phyloP scores from a whole-genome alignment of 2,888 invertebrate genomes.

The Erynnis tages region DNA sequence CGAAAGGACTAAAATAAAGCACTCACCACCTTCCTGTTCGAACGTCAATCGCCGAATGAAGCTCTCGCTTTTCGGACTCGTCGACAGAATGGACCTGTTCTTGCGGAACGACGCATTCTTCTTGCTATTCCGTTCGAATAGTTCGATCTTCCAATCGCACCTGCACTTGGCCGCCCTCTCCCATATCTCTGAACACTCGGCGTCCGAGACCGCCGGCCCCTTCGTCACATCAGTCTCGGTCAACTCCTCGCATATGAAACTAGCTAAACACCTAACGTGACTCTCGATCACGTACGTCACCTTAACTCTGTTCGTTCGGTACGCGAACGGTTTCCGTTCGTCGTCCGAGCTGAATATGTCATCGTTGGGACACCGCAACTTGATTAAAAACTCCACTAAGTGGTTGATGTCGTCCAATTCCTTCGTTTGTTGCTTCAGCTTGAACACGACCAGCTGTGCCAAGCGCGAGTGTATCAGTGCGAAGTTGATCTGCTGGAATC shows the following conservation, averaged over 20 bases:
- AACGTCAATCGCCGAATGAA: conserved; percentile 69
- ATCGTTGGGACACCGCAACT: conserved; percentile 67
- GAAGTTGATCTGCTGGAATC: conserved; percentile 84
- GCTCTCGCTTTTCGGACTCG: conserved; percentile 66
- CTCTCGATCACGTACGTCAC: conserved; percentile 55
- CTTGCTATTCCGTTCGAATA: conserved; percentile 73
- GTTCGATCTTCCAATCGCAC: conserved; percentile 83
- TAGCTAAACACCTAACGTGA: conserved; percentile 68
- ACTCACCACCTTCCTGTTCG: conserved; percentile 72
- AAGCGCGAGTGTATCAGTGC: conserved; percentile 84
- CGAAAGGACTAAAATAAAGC: background rate
- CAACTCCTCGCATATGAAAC: conserved; percentile 68
- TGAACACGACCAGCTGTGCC: conserved; percentile 83
- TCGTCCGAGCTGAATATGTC: conserved; percentile 83
- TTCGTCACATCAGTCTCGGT: conserved; percentile 56
- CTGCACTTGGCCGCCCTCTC: conserved; percentile 77
- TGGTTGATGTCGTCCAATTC: conserved; percentile 66
- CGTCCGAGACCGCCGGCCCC: conserved; percentile 79
- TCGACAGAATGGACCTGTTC: conserved; percentile 72
- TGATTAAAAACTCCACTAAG: conserved; percentile 60
- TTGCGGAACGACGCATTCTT: conserved; percentile 78
- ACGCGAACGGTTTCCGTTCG: conserved; percentile 54
- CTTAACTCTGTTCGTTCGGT: conserved; percentile 56
- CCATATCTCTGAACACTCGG: conserved; percentile 82
- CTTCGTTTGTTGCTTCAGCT: conserved; percentile 72